Conservation (phyloP, 2,797 vertebrate genomes). For the Merluccius polli region DNA sequence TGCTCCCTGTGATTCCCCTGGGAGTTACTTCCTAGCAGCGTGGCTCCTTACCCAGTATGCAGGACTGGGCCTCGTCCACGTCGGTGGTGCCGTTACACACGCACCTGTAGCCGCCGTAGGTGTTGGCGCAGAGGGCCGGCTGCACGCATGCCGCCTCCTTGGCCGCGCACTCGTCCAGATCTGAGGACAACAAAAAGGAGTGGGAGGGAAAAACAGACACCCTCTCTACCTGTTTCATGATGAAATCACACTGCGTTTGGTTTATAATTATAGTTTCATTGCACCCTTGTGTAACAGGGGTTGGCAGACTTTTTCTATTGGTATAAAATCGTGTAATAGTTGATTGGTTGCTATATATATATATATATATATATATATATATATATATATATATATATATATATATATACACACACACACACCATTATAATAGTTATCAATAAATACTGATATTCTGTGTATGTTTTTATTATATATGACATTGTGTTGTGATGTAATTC, state of each 20-base stretch:
- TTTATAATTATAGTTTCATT: not conserved
- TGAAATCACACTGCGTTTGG: not conserved
- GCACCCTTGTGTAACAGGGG: not conserved
- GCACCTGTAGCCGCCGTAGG: slow-evolving; percentile 79
- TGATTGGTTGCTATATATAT: not conserved
- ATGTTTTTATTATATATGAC: not conserved
- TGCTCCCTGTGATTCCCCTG: not conserved
- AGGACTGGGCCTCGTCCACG: slow-evolving; percentile 66
- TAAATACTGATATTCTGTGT: not conserved
- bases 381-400: not conserved
- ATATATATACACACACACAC: not conserved
- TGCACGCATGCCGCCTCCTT: slow-evolving; percentile 57
- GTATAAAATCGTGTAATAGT: not conserved
- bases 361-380: not conserved
- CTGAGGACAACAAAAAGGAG: slow-evolving; percentile 44
- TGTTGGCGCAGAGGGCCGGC: slow-evolving; percentile 74
- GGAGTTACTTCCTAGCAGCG: not conserved
- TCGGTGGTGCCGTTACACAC: slow-evolving; percentile 74
- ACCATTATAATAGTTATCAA: not conserved
- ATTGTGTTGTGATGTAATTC: not conserved
- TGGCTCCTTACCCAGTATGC: slow-evolving; percentile 62
- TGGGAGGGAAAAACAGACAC: slow-evolving; percentile 1
- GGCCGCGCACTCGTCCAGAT: slow-evolving; percentile 75
- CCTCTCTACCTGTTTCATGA: not conserved
- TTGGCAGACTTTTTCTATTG: not conserved